Evolutionary conservation across 2,888 invertebrate genomes (phyloP), one percentile per base, ranked within the genome.

Genomic region (Aleiodes leptofemur): DNA sequence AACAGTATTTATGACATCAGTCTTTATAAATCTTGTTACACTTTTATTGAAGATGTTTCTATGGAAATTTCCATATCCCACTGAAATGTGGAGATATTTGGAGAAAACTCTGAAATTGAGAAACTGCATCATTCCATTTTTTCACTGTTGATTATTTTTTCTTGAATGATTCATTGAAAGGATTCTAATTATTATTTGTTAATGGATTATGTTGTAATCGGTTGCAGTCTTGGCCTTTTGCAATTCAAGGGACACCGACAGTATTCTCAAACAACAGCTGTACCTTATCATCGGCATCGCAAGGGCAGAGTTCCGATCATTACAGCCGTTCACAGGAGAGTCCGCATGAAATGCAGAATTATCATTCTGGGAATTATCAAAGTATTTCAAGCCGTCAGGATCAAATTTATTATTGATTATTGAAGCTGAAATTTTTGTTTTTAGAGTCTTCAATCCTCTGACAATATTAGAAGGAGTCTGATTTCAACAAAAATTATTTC

Each of bases 141-240:
- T 43, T 43, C 0, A 11, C 4, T 43, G 11, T 3, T 11, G 8
- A 43, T 34, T 31, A 43, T 34, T 31, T 31, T 38, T 59, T 59
- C 29, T 43, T 43, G 9, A 4, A 34, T n/a, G 43, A 38, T 68
- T 57, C 6, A 56, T 23, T 53, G 31, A 5, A 1, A 43, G 16
- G 23, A 13, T 48, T 38, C 2, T 8, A 31, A 51, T 23, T 23
- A 31, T 48, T 23, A 43, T 16, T 50, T 8, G 13, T 57, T 31
- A 16, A 29, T 31, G 6, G 23, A 23, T 16, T 71, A n/a, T n/a
- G 16, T 48, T 29, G 8, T 72, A 59, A 61, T 14, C 1, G 16
- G 16, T 92, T 92, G 34, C 92, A 95, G 95, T 94, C 94, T n/a
- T 95, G 95, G 95, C 95, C 95, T 0, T 95, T 95, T 85, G 94